These are phyloP conservation scores for Drosophila malerkotliana DNA, from an alignment of 1,140 invertebrate genomes.

Conservation along the genomic window DNA sequence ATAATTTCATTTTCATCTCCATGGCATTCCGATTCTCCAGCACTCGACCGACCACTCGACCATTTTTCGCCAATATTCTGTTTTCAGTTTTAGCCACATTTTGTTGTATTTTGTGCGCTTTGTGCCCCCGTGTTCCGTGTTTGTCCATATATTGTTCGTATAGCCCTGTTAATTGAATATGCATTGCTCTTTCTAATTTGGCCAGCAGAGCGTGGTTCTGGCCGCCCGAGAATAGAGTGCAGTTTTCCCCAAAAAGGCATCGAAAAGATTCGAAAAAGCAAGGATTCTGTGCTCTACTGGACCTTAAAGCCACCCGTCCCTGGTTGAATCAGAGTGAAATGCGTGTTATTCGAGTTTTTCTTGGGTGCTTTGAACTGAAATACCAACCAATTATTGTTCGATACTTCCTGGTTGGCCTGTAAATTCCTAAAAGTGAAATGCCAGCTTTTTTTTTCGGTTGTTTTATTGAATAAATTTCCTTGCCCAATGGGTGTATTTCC, in stretches of 20 bases:
- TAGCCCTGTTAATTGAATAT: slow-evolving; percentile 74
- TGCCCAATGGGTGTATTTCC: slow-evolving; percentile 41
- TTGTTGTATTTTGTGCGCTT: slow-evolving; percentile 18
- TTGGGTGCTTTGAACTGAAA: too few relatives aligned
- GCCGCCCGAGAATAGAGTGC: background rate
- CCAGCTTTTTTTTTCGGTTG: background rate
- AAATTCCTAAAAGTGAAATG: background rate
- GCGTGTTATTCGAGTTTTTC: too few relatives aligned
- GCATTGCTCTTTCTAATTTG: slow-evolving; percentile 60
- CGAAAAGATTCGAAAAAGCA: too few relatives aligned
- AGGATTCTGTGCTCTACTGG: too few relatives aligned
- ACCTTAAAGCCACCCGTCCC: too few relatives aligned
- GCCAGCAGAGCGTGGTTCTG: slow-evolving; percentile 42
- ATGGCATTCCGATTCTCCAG: slow-evolving; percentile 51
- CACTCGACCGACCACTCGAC: slow-evolving; percentile 19
- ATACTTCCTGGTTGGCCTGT: background rate
- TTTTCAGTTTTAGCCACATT: slow-evolving; percentile 32
- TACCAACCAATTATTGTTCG: too few relatives aligned
- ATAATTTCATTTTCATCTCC: slow-evolving; percentile 69
- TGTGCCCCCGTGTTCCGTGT: slow-evolving; percentile 17
- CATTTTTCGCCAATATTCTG: slow-evolving; percentile 36
- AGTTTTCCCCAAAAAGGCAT: background rate
- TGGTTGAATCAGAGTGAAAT: too few relatives aligned
- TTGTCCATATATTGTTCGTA: slow-evolving; percentile 5
- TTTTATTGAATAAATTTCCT: background rate